Conservation (phyloP, 2,113 vertebrate species). For the Rhinolophus ferrumequinum region DNA sequence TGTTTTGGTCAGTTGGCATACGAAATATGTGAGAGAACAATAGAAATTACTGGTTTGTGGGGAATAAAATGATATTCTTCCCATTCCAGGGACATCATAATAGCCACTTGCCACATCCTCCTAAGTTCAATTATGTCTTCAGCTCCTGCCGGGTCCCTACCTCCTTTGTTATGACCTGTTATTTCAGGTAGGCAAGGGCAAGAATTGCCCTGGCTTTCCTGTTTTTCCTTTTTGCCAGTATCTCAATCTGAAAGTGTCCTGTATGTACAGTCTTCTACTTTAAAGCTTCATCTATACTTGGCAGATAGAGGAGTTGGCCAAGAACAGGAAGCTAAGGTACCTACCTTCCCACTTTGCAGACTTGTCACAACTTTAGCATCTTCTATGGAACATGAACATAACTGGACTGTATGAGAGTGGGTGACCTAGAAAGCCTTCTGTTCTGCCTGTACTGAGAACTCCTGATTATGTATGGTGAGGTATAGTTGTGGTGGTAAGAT, state of each 20-base stretch:
- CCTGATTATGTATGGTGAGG: not conserved
- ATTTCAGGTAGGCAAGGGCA: not conserved
- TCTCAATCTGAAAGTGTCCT: constrained; percentile 7
- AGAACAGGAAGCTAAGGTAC: not conserved
- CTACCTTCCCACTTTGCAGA: not conserved
- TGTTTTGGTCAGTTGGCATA: not conserved
- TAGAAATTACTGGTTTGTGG: constrained; percentile 20
- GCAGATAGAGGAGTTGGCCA: not conserved
- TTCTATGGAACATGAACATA: not conserved
- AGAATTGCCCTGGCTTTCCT: not conserved
- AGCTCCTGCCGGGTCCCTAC: not conserved
- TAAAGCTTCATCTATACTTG: not conserved
- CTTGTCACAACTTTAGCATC: not conserved
- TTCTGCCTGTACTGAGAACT: not conserved
- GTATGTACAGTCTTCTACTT: not conserved
- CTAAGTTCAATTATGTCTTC: not conserved
- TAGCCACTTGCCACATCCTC: not conserved
- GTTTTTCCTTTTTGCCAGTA: not conserved
- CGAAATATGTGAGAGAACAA: constrained; percentile 14
- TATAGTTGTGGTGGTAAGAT: not conserved
- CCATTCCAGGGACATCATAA: not conserved
- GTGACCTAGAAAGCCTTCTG: not conserved
- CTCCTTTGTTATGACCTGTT: constrained; percentile 16
- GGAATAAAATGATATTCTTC: not conserved
- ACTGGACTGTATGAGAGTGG: not conserved